Percentiles rank a stretch among this genome's conserved stretches.
Evolutionary conservation across 2,888 invertebrate genomes (phyloP).

Genomic region (Crepidodera aurea): DNA sequence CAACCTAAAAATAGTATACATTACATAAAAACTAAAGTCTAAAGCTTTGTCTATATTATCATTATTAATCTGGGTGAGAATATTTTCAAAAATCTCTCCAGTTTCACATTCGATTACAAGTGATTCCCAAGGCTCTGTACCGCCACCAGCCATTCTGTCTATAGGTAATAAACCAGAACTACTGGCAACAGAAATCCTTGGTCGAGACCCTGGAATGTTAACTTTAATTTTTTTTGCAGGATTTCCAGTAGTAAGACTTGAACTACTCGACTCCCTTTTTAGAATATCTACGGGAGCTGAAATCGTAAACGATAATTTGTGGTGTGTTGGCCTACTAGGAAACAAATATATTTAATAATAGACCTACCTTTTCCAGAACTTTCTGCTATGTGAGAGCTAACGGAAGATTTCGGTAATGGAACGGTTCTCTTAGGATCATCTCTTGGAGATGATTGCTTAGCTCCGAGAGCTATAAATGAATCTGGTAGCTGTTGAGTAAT

Average conservation of each 20-base stretch:
- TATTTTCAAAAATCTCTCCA: slow-evolving; percentile 76
- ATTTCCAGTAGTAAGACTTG: slow-evolving; percentile 64
- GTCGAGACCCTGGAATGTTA: slow-evolving; percentile 51
- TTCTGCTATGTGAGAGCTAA: slow-evolving; percentile 49
- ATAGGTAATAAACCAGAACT: slow-evolving; percentile 50
- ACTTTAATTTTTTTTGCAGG: slow-evolving; percentile 71
- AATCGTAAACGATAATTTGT: slow-evolving; percentile 34
- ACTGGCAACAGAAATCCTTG: slow-evolving; percentile 60
- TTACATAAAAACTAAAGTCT: slow-evolving; percentile 42
- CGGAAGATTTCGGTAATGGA: slow-evolving; percentile 64
- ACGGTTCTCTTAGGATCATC: slow-evolving; percentile 68
- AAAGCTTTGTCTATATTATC: slow-evolving; percentile 83
- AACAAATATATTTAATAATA: background rate
- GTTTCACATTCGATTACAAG: slow-evolving; percentile 83
- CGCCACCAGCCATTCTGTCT: slow-evolving; percentile 51
- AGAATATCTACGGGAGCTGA: slow-evolving; percentile 66
- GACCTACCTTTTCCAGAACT: slow-evolving; percentile 54
- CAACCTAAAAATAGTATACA: slow-evolving; percentile 64
- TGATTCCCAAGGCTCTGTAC: slow-evolving; percentile 73
- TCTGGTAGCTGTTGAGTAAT: slow-evolving; percentile 83
- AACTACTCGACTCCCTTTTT: slow-evolving; percentile 72
- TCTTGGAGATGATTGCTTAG: slow-evolving; percentile 73
- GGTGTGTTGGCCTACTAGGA: too few species aligned
- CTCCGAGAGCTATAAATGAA: slow-evolving; percentile 79
- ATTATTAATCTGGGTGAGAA: slow-evolving; percentile 78